Evolutionary conservation across 2,113 vertebrate species (phyloP).

Genomic region (Neomonachus schauinslandi): DNA sequence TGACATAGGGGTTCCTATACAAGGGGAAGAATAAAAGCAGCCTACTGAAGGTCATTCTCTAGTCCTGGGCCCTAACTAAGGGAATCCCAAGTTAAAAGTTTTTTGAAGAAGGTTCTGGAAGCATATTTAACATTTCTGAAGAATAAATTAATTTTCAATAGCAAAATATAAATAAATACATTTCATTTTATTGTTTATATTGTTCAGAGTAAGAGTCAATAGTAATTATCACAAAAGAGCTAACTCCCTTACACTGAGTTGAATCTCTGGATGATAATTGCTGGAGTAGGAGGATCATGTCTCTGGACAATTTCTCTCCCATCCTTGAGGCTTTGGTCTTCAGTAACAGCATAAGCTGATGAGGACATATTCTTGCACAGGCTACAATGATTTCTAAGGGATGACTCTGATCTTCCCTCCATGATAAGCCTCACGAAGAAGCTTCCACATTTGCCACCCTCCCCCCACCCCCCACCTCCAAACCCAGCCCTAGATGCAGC

Average conservation of each 20-base stretch:
- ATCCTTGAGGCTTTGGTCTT: neutral
- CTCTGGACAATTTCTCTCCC: too few species aligned
- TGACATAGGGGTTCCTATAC: neutral
- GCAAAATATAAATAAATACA: neutral
- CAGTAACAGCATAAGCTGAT: neutral
- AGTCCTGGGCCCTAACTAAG: neutral
- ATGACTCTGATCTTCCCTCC: neutral
- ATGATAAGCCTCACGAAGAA: neutral
- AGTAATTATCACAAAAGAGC: neutral
- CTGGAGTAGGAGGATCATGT: neutral
- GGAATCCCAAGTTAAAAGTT: neutral
- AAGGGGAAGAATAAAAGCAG: neutral
- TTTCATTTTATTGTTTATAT: neutral
- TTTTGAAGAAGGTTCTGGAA: neutral
- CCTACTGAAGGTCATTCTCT: neutral
- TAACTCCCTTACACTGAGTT: neutral
- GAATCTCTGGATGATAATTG: neutral
- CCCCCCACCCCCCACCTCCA: too few species aligned
- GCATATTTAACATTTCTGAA: neutral
- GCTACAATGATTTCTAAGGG: neutral
- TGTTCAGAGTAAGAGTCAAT: neutral
- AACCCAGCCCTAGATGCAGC: neutral
- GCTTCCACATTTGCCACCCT: rapidly evolving
- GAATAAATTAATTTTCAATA: neutral
- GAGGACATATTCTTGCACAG: too few species aligned